phyloP scores from a whole-genome alignment of 2,888 invertebrate species.

The Heliconius sara region DNA sequence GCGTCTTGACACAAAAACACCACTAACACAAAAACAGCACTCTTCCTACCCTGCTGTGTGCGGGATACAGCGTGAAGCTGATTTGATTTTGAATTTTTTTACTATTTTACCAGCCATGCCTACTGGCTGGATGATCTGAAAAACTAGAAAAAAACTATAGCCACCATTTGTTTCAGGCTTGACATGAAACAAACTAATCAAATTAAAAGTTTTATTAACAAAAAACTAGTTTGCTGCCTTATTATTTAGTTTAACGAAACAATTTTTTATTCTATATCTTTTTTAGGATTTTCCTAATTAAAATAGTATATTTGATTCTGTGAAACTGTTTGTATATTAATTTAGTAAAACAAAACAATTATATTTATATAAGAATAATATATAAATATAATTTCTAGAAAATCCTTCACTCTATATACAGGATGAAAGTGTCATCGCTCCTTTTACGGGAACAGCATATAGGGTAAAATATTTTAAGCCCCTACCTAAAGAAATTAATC shows the following conservation, averaged over 20 bases:
- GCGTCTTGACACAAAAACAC: too few species aligned
- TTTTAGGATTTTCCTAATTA: neutral
- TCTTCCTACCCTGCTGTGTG: too few species aligned
- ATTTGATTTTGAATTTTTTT: too few species aligned
- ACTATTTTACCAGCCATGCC: neutral
- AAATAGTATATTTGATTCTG: neutral
- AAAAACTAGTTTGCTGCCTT: slow-evolving; percentile 24
- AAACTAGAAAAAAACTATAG: slow-evolving; percentile 8
- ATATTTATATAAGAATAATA: neutral
- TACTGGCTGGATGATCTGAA: neutral
- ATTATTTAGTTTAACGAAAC: slow-evolving; percentile 21
- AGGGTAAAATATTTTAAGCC: too few species aligned
- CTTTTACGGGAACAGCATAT: too few species aligned
- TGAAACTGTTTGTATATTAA: neutral
- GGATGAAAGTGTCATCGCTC: too few species aligned
- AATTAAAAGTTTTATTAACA: slow-evolving; percentile 29
- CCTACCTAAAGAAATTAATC: too few species aligned
- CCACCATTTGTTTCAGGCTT: slow-evolving; percentile 8
- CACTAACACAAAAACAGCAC: too few species aligned
- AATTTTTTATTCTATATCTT: neutral
- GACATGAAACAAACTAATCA: slow-evolving; percentile 30
- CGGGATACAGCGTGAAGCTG: too few species aligned
- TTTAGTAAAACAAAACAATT: neutral
- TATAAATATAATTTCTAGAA: neutral
- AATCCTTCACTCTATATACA: too few species aligned